Percentiles rank a stretch among this genome's conserved stretches.
phyloP scores from a whole-genome alignment of 2,797 vertebrate species.

The Smutsia gigantea region DNA sequence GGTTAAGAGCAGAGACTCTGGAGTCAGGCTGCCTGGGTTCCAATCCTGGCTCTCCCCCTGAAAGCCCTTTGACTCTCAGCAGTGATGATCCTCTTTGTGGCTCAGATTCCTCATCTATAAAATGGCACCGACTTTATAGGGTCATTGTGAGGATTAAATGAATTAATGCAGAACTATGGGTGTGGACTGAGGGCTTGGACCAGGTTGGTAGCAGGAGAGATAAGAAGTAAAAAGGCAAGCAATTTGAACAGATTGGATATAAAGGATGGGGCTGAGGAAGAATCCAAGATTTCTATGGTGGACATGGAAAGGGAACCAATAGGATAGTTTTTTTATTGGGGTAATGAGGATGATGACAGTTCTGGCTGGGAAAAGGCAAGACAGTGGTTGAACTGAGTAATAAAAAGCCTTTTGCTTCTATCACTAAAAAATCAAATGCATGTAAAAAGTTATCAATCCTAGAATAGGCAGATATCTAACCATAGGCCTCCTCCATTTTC shows the following conservation, averaged over 20 bases:
- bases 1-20: neutral
- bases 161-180: neutral
- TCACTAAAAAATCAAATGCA: neutral
- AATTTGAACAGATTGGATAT: neutral
- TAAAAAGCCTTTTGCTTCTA: neutral
- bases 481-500: neutral
- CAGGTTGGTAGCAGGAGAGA: neutral
- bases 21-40: neutral
- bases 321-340: neutral
- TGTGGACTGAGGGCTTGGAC: neutral
- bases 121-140: neutral
- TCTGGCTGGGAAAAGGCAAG: neutral
- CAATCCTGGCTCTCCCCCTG: neutral
- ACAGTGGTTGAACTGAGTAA: neutral
- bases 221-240: neutral
- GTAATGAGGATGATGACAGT: neutral
- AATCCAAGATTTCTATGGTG: neutral
- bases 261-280: neutral
- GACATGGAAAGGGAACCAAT: neutral
- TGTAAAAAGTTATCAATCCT: neutral
- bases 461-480: neutral
- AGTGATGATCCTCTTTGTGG: neutral
- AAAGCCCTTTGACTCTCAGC: neutral
- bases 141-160: neutral
- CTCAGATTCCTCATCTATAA: neutral